A percentile compares a stretch with the other conserved stretches of the same genome.
phyloP scores from a whole-genome alignment of 2,113 vertebrate genomes.

The Mustelus asterias region DNA sequence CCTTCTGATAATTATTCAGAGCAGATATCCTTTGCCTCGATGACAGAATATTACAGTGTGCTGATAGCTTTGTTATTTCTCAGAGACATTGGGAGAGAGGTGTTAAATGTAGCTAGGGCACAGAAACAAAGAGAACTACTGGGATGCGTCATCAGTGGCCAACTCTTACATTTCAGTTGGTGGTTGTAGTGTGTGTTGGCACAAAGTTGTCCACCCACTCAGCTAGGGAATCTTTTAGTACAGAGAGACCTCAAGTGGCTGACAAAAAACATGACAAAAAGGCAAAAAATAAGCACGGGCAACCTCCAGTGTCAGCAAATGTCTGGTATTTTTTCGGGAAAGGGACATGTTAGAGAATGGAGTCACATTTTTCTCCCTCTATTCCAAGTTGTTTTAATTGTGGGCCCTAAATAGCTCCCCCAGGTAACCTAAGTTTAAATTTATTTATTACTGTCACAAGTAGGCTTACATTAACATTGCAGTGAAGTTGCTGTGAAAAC shows the following conservation, averaged over 20 bases:
- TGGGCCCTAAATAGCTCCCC: background rate
- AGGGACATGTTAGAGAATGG: background rate
- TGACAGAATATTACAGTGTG: background rate
- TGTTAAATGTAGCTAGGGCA: background rate
- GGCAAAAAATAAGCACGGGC: background rate
- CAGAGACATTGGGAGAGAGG: background rate
- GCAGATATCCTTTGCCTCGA: background rate
- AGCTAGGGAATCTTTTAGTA: background rate
- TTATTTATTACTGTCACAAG: too few species aligned
- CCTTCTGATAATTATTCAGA: background rate
- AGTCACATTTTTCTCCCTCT: background rate
- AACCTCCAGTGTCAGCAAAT: background rate
- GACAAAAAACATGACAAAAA: slow-evolving; percentile 5
- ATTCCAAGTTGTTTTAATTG: background rate
- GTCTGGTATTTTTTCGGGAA: background rate
- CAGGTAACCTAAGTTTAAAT: too few species aligned
- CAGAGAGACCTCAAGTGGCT: slow-evolving; percentile 25
- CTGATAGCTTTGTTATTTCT: background rate
- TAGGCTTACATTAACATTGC: too few species aligned
- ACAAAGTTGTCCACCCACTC: background rate
- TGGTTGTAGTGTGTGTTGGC: background rate
- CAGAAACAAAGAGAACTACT: background rate
- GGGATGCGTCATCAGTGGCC: background rate
- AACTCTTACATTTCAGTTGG: background rate
- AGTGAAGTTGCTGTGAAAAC: too few species aligned